Percentiles rank a stretch among this genome's conserved stretches.
These are phyloP conservation scores for Lineus longissimus DNA, from an alignment of 1,140 invertebrate genomes.

Conservation along the genomic window DNA sequence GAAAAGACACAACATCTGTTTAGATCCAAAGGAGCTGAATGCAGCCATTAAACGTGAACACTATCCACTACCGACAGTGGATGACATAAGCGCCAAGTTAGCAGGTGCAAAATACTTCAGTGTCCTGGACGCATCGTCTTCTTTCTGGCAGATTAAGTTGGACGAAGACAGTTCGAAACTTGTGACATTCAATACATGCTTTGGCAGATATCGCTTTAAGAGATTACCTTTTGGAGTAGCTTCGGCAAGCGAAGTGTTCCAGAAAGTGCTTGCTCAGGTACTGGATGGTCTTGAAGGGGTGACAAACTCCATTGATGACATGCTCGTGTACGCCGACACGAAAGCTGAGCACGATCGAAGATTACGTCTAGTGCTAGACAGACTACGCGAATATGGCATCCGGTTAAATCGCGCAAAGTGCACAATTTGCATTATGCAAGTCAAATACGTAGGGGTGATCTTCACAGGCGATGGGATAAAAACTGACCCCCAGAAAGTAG, in stretches of 20 bases:
- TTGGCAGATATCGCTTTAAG: slow-evolving; percentile 45
- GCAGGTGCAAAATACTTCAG: slow-evolving; percentile 1
- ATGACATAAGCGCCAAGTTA: slow-evolving; percentile 18
- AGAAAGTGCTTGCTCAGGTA: slow-evolving; percentile 18
- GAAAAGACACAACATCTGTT: too few species aligned
- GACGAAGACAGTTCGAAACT: slow-evolving; percentile 26
- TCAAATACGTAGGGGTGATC: slow-evolving; percentile 19
- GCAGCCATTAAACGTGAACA: slow-evolving; percentile 14
- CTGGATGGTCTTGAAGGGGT: slow-evolving; percentile 14
- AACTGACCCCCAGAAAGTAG: slow-evolving; percentile 35
- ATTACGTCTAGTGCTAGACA: slow-evolving; percentile 27
- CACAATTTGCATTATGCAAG: slow-evolving; percentile 23
- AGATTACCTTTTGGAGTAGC: slow-evolving; percentile 52
- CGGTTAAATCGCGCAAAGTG: slow-evolving; percentile 47
- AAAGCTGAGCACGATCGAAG: slow-evolving; percentile 24
- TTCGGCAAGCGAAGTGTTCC: slow-evolving; percentile 22
- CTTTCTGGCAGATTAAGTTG: slow-evolving; percentile 10
- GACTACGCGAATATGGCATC: slow-evolving; percentile 26
- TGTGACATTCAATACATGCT: slow-evolving; percentile 54
- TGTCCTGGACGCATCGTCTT: slow-evolving; percentile 3
- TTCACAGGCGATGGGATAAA: neutral
- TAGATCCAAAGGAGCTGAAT: slow-evolving; percentile 20
- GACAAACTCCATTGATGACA: slow-evolving; percentile 29
- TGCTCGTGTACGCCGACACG: slow-evolving; percentile 26
- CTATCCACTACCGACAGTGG: slow-evolving; percentile 16